Percentiles rank a stretch among this genome's conserved stretches.
Conservation (phyloP, 2,797 vertebrate species). For the Gallinago nigripennis region DNA sequence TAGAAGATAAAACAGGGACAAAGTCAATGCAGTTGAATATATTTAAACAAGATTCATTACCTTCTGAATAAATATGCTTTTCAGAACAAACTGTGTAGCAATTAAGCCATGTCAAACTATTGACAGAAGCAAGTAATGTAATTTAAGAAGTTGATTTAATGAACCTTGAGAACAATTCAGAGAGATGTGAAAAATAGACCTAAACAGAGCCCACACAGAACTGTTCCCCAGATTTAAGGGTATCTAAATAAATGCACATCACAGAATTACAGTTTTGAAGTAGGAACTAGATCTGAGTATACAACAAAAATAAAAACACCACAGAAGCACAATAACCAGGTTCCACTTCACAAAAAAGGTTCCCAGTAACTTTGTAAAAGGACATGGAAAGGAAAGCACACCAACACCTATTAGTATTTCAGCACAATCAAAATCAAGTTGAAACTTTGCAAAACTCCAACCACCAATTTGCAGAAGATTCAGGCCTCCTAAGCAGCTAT, state of each 20-base stretch:
- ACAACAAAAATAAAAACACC: neutral
- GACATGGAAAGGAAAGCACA: neutral
- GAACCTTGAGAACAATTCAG: neutral
- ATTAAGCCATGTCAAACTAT: neutral
- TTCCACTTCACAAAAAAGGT: neutral
- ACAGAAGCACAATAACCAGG: neutral
- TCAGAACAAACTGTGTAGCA: neutral
- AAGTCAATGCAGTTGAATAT: neutral
- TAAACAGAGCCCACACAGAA: neutral
- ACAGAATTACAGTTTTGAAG: neutral
- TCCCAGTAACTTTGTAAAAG: neutral
- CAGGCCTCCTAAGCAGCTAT: neutral
- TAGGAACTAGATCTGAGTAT: neutral
- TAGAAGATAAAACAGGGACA: neutral
- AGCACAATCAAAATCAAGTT: neutral
- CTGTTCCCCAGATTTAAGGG: neutral
- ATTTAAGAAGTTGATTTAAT: neutral
- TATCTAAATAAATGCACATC: neutral
- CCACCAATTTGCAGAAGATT: neutral
- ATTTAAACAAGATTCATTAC: conserved; percentile 17
- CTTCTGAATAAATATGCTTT: conserved; percentile 19
- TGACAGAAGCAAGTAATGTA: neutral
- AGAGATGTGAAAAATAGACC: neutral
- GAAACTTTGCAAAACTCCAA: neutral
- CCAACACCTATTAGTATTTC: neutral